Conservation (phyloP, 2,888 invertebrate genomes). For the Eucera pruinosa region DNA sequence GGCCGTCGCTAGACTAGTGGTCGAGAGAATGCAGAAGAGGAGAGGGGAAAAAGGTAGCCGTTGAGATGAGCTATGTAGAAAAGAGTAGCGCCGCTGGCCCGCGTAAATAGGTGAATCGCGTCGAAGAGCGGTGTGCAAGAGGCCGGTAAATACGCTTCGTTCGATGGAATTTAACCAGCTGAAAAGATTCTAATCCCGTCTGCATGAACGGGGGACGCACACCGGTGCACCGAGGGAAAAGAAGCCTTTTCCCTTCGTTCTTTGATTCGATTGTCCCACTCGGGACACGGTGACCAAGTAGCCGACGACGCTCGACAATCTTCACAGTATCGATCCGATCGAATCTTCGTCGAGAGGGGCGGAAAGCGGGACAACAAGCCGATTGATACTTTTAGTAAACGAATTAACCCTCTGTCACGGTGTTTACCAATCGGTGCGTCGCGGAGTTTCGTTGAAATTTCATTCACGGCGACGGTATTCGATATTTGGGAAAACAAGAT, state of each 20-base stretch:
- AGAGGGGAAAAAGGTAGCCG: slow-evolving; percentile 12
- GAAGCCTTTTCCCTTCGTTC: neutral
- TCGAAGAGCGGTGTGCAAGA: neutral
- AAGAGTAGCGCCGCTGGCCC: neutral
- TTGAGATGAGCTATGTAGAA: neutral
- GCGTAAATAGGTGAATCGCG: neutral
- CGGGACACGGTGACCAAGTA: slow-evolving; percentile 21
- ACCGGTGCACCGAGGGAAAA: no score
- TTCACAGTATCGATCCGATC: slow-evolving; percentile 9
- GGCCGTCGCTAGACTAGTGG: neutral
- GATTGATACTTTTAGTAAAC: neutral
- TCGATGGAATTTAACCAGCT: slow-evolving; percentile 34
- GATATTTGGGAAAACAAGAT: no score
- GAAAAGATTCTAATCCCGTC: slow-evolving; percentile 38
- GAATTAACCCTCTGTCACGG: no score
- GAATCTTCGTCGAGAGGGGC: neutral
- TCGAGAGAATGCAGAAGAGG: slow-evolving; percentile 3
- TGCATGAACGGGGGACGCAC: no score
- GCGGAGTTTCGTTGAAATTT: no score
- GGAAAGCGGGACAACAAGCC: slow-evolving; percentile 12
- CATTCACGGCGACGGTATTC: no score
- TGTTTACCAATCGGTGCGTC: no score
- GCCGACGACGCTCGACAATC: neutral
- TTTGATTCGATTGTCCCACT: slow-evolving; percentile 34
- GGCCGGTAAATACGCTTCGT: neutral